Percentiles rank a stretch among this genome's conserved stretches.
Evolutionary conservation across 1,140 invertebrate species (phyloP).

Genomic region (Scaptomyza pallida): DNA sequence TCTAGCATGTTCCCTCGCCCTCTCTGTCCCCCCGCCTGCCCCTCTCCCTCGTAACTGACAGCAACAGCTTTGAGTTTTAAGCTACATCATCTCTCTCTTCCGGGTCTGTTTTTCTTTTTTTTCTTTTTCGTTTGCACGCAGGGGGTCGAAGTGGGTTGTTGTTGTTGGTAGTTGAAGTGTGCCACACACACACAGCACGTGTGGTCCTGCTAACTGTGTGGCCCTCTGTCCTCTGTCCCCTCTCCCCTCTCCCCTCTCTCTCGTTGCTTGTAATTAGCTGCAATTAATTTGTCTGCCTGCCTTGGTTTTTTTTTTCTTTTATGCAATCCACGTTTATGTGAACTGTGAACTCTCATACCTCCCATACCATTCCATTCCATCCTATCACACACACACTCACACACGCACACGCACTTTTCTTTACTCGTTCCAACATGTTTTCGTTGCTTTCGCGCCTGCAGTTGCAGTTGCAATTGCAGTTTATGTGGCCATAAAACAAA

Average conservation of each 20-base stretch:
- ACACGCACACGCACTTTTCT: neutral
- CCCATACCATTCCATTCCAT: neutral
- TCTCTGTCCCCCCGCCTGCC: neutral
- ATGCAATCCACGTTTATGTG: slow-evolving; percentile 3
- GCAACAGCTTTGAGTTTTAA: slow-evolving; percentile 14
- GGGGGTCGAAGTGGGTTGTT: neutral
- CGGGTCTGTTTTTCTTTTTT: slow-evolving; percentile 53
- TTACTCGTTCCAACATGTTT: slow-evolving; percentile 12
- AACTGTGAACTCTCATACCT: slow-evolving; percentile 9
- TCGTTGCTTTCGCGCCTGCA: neutral
- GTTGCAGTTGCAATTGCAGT: slow-evolving; percentile 35
- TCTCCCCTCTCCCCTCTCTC: neutral
- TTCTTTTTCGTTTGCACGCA: too few species aligned
- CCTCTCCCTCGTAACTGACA: neutral
- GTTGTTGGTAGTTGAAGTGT: neutral
- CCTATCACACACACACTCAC: neutral
- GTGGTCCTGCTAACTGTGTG: slow-evolving; percentile 53
- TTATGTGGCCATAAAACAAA: slow-evolving; percentile 72
- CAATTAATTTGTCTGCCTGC: slow-evolving; percentile 75
- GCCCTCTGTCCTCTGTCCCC: neutral
- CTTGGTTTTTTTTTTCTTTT: neutral
- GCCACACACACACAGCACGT: slow-evolving; percentile 52
- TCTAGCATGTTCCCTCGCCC: slow-evolving; percentile 5
- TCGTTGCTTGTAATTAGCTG: slow-evolving; percentile 66
- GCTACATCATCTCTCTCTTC: slow-evolving; percentile 72